Conservation (phyloP, 2,113 vertebrate species). For the Pelecanus crispus region DNA sequence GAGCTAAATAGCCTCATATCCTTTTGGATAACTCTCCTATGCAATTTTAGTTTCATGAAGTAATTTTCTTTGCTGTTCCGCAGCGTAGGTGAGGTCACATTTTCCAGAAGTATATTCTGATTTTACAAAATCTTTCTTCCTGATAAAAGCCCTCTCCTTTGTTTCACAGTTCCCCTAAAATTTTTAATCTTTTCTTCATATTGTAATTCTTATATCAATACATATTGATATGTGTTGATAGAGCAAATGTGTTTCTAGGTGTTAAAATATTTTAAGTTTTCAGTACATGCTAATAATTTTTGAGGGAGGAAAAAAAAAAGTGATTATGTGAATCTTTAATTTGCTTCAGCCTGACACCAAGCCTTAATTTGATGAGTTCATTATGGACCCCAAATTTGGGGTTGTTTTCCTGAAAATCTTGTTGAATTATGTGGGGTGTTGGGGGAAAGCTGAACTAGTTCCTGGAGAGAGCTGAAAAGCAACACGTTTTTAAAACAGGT, state of each 20-base stretch:
- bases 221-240: not conserved
- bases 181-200: not conserved
- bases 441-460: not conserved
- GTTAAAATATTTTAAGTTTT: not conserved
- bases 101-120: conserved; percentile 5
- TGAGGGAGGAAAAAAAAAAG: not conserved
- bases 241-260: not conserved
- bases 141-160: not conserved
- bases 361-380: not conserved
- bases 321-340: not conserved
- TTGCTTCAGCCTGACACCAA: not conserved
- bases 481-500: not conserved
- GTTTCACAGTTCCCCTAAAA: not conserved
- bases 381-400: not conserved
- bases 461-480: not conserved
- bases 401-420: not conserved
- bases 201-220: not conserved
- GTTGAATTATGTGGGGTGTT: not conserved
- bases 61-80: conserved; percentile 9
- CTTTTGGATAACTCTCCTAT: not conserved
- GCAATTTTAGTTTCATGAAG: conserved; percentile 36
- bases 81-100: not conserved
- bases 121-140: not conserved
- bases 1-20: not conserved
- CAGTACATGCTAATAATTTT: not conserved